Base-by-base conservation (phyloP, 2,888 invertebrate species). In the Caenorhabditis angaria region DNA sequence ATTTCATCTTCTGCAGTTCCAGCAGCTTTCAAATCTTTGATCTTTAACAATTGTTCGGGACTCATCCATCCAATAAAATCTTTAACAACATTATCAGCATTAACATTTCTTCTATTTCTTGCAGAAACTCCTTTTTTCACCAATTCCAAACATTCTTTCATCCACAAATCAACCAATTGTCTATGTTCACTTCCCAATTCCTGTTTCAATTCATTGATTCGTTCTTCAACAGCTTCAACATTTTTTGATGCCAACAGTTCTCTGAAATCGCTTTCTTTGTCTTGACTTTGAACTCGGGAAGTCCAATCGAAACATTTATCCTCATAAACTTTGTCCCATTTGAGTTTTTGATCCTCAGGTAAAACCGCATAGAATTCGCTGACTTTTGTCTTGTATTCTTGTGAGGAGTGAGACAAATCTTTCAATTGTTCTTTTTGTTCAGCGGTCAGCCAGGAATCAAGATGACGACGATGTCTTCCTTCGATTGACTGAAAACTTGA, bases 311-410 rank as follows among this genome's bases (percentile, higher is more conserved):
- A 70, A 57, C 80, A 81, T 41, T 73, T 62, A 18, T 53, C 65
- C 68, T 61, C 70, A 65, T 81, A 81, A 55, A 73, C 73, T 35
- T 61, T 61, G 25, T 78, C 71, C 80, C 80, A 81, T 48, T 78
- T 32, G 24, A 24, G 54, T 61, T 72, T 61, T 48, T 63, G 55
- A 10, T 76, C 78, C 2, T 59, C 60, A 12, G 77, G 62, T 47
- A 81, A 59, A 0, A 47, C 22, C 0, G 62, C 60, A 47, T 78
- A 81, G 41, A 73, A 72, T 28, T 70, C 70, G 54, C 69, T 70
- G 27, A 77, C 70, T 32, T 78, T 75, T 56, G 68, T 61, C 65
- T 77, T 76, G 57, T 78, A 71, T 20, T 70, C 70, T 4, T 3
- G n/a, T 4, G 50, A 24, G 1, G 50, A 22, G 22, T 24, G 41